Evolutionary conservation across 2,888 invertebrate species (phyloP).

Genomic region (Sclerodermus sp.): DNA sequence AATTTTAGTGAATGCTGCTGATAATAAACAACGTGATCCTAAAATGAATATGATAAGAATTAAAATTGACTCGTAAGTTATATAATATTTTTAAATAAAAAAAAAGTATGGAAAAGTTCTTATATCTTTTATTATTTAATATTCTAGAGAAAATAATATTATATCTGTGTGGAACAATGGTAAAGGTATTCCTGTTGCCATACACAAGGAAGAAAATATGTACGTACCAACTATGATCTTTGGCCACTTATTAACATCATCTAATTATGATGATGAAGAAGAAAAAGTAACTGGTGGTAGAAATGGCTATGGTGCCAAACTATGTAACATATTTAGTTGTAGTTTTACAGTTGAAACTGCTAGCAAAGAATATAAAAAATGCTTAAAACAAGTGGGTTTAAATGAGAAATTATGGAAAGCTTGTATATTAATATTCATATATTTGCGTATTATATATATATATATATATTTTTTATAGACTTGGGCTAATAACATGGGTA

Average conservation of each 20-base stretch:
- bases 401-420: no score
- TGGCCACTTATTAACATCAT: constrained; percentile 96
- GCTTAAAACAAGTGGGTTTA: constrained; percentile 82
- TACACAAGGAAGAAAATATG: constrained; percentile 98
- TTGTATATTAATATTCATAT: no score
- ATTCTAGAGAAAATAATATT: constrained; percentile 74
- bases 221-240: constrained; percentile 99
- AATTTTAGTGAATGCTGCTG: constrained; percentile 98
- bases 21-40: constrained; percentile 92
- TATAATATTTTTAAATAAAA: no score
- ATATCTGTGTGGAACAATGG: constrained; percentile 98
- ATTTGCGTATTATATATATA: no score
- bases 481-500: constrained; percentile 95
- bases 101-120: no score
- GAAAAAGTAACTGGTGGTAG: constrained; percentile 95
- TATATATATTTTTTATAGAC: constrained; percentile 69
- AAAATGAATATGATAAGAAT: constrained; percentile 90
- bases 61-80: constrained; percentile 72
- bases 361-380: constrained; percentile 79
- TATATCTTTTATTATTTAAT: no score
- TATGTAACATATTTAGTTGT: constrained; percentile 98
- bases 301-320: constrained; percentile 98
- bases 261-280: constrained; percentile 98
- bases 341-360: constrained; percentile 96
- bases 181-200: constrained; percentile 93